Evolutionary conservation across 2,113 vertebrate species (phyloP).

Genomic region (Machaerirhynchus nigripectus): DNA sequence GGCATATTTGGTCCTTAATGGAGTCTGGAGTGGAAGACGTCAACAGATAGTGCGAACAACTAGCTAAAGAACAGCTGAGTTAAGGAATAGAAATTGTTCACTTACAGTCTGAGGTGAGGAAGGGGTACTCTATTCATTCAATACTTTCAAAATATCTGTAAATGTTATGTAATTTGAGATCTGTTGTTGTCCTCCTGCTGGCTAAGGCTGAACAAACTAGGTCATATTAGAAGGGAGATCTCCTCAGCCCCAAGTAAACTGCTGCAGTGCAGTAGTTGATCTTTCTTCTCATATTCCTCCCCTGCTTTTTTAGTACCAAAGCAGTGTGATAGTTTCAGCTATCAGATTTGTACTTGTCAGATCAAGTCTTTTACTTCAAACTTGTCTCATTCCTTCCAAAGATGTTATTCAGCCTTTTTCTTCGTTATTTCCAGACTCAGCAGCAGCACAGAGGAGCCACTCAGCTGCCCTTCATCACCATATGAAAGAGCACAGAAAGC

Average conservation of each 20-base stretch:
- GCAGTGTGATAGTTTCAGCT: not conserved
- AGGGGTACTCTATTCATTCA: not conserved
- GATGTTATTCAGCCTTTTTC: not conserved
- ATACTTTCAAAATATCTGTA: not conserved
- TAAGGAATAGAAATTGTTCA: not conserved
- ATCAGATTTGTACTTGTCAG: constrained; percentile 51
- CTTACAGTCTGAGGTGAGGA: not conserved
- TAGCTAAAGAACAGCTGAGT: not conserved
- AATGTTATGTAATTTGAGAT: not conserved
- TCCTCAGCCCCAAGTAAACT: not conserved
- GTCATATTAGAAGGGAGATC: not conserved
- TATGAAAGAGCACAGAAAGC: constrained; percentile 34
- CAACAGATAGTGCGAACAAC: not conserved
- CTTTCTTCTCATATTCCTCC: not conserved
- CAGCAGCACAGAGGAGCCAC: not conserved
- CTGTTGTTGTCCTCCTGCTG: not conserved
- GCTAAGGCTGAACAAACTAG: not conserved
- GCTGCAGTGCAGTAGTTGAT: constrained; percentile 11
- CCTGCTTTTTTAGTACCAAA: not conserved
- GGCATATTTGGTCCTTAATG: not conserved
- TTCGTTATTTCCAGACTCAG: not conserved
- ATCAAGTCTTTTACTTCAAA: constrained; percentile 44
- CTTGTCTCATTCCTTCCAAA: constrained; percentile 12
- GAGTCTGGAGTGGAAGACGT: not conserved
- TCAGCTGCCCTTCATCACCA: constrained; percentile 51